Evolutionary conservation across 2,888 invertebrate species (phyloP).

Genomic region (Noctua janthe): DNA sequence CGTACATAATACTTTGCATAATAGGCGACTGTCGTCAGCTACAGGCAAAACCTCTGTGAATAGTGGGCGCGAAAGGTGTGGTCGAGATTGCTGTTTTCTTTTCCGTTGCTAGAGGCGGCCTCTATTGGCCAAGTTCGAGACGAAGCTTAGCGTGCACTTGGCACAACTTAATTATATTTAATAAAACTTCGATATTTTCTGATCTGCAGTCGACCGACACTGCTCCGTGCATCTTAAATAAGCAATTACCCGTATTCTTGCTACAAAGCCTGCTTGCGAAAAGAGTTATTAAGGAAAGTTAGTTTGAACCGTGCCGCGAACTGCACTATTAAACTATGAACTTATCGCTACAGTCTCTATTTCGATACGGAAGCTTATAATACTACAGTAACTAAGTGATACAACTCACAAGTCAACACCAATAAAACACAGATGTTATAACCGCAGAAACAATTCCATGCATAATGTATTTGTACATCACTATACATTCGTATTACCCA

Average conservation of each 20-base stretch:
- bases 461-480: slow-evolving; percentile 39
- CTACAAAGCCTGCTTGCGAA: neutral
- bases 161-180: slow-evolving; percentile 10
- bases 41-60: neutral
- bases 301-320: neutral
- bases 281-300: slow-evolving; percentile 8
- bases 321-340: neutral
- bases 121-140: slow-evolving; percentile 1
- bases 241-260: slow-evolving; percentile 11
- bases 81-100: neutral
- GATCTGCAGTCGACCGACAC: slow-evolving; percentile 3
- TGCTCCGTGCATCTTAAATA: neutral
- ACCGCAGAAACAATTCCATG: slow-evolving; percentile 35
- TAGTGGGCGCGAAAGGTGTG: neutral
- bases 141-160: slow-evolving; percentile 13
- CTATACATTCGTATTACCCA: slow-evolving; percentile 37
- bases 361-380: neutral
- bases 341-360: neutral
- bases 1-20: neutral
- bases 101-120: neutral
- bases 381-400: slow-evolving; percentile 15
- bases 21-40: neutral
- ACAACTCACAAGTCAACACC: slow-evolving; percentile 17
- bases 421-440: slow-evolving; percentile 43
- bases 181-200: slow-evolving; percentile 26